Evolutionary conservation across 2,797 vertebrate species (phyloP), one percentile per base, ranked within the genome.

Genomic region (Labeo calbasu): DNA sequence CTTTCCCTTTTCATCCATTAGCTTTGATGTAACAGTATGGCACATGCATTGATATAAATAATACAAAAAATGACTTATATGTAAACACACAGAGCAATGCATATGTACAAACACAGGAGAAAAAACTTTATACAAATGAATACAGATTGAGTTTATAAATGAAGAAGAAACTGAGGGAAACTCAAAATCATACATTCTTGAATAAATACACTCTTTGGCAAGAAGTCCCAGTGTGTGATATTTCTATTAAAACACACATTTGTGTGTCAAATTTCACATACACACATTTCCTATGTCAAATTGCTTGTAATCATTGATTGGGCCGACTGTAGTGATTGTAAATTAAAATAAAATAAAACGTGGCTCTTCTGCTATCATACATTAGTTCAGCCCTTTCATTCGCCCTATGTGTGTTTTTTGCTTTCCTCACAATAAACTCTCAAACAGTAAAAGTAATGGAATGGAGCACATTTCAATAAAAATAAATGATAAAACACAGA

Each of bases 31-130:
- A 87, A 90, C 85, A 92, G 87, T 90, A 81, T 91, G 90, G 85
- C 88, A 90, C 93, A 94, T 95, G 94, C 92, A 28, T 81, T 86
- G 88, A 88, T 93, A 92, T 90, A 93, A 95, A 94, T 92, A 90
- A 93, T 92, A 92, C 78, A 70, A 76, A 78, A 85, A 36, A 48
- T 4, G 13, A 92, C 91, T 86, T 79, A 85, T 90, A 77, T 84
- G 73, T 87, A 88, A 90, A 80, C 89, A 89, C 91, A 93, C 88
- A 93, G 87, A 92, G 92, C 81, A 93, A 94, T 84, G 86, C 88
- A 87, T 89, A 87, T 89, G 84, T 92, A 93, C 91, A 93, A 90
- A 89, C 90, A 92, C 85, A 91, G 48, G 87, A 79, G 88, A 84
- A 28, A 9, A 36, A 66, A 75, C 73, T 73, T 91, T 93, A 91